Percentiles rank a stretch among this genome's conserved stretches.
These are phyloP conservation scores for Cylas formicarius DNA, from an alignment of 1,140 invertebrate species.

Conservation along the genomic window DNA sequence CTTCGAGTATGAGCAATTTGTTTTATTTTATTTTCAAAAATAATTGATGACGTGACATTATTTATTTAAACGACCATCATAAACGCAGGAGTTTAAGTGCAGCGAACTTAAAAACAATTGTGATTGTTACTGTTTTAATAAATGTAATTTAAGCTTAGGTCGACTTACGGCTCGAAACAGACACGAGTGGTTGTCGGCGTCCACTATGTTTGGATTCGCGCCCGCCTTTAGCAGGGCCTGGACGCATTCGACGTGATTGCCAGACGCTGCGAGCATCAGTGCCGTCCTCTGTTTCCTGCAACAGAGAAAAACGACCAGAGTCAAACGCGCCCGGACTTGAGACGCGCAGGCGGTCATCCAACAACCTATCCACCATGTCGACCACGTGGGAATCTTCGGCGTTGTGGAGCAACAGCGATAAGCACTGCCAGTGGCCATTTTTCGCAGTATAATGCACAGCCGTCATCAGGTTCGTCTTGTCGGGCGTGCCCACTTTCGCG, in stretches of 20 bases:
- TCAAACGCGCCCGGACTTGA: too few species aligned
- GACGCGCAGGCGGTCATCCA: too few species aligned
- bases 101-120: too few species aligned
- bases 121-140: too few species aligned
- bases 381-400: slow-evolving; percentile 47
- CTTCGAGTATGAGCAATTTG: too few species aligned
- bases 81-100: too few species aligned
- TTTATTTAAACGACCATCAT: too few species aligned
- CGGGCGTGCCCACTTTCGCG: slow-evolving; percentile 42
- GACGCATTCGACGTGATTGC: slow-evolving; percentile 49
- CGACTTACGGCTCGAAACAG: slow-evolving; percentile 52
- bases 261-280: slow-evolving; percentile 52
- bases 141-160: too few species aligned
- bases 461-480: slow-evolving; percentile 47
- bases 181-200: slow-evolving; percentile 52
- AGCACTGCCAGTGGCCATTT: slow-evolving; percentile 52
- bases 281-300: slow-evolving; percentile 49
- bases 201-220: slow-evolving; percentile 56
- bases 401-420: slow-evolving; percentile 48
- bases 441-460: slow-evolving; percentile 56
- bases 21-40: too few species aligned
- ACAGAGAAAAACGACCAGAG: slow-evolving; percentile 21
- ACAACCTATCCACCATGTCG: slow-evolving; percentile 42
- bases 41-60: too few species aligned
- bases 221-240: slow-evolving; percentile 50